Evolutionary conservation across 2,113 vertebrate genomes (phyloP), one percentile per base, ranked within the genome.

Genomic region (Triplophysa tibetana): DNA sequence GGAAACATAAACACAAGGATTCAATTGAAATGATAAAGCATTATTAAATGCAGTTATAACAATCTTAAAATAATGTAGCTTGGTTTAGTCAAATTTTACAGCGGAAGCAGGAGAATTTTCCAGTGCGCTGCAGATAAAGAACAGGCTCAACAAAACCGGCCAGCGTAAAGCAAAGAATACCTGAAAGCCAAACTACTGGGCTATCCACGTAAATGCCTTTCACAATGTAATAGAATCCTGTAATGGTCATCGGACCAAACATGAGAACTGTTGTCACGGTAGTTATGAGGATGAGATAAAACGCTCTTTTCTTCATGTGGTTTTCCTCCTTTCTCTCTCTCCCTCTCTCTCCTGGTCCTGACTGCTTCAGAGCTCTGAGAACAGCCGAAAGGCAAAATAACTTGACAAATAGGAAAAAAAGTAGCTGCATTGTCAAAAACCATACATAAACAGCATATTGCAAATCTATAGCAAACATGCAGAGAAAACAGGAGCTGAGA

Each of bases 301-400:
- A 65, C 6, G 63, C 63, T 41, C 16, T 19, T 65, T 8, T 65
- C 33, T 70, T 54, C 48, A 54, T 70, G 23, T 54, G 24, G 24
- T 70, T 69, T 52, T 70, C 68, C 43, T 69, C 54, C 54, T 9
- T n/a, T 58, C 54, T 58, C n/a, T 58, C 45, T 69, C 13, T 69
- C 8, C 21, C 4, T 52, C 43, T 69, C 43, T 52, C 67, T 69
- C 67, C 67, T 48, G 67, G 67, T 50, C 21, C 67, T 17, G 67
- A 50, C 45, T 26, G 45, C 23, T 69, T 69, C 45, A 69, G 45
- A 41, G 63, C 33, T 65, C 33, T 19, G 63, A 65, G 63, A 65
- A 65, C 63, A 41, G 33, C 33, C 29, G 24, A 14, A 24, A 50
- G 14, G 24, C 45, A 69, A 48, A 69, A 69, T 33, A 68, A 48